Conservation (phyloP, 2,113 vertebrate genomes). For the Pleuronectes platessa region DNA sequence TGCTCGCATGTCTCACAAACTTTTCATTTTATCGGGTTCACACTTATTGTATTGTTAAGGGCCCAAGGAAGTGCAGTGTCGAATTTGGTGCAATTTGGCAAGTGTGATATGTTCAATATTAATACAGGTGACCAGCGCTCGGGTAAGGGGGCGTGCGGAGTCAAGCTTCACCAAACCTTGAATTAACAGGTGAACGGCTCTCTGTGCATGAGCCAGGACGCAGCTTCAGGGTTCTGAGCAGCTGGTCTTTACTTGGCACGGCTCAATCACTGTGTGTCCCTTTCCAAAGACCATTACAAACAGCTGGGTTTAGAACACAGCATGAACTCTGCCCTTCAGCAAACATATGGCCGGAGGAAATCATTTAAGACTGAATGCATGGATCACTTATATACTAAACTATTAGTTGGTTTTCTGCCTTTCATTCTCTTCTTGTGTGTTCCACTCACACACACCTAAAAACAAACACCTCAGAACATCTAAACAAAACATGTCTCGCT, state of each 20-base stretch:
- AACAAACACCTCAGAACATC: not conserved
- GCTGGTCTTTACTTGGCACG: not conserved
- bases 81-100: too few species aligned
- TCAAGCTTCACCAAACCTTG: not conserved
- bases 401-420: conserved; percentile 7
- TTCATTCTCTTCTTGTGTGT: not conserved
- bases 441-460: conserved; percentile 6
- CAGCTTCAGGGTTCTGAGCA: not conserved
- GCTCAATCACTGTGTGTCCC: not conserved
- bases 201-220: not conserved
- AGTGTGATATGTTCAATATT: too few species aligned
- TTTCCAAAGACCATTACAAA: not conserved
- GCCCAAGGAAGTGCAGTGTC: too few species aligned
- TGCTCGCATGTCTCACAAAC: too few species aligned
- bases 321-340: not conserved
- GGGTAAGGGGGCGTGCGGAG: not conserved
- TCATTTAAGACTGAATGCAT: not conserved
- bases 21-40: too few species aligned
- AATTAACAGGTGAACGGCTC: not conserved
- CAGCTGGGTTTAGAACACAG: too few species aligned
- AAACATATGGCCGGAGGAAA: conserved; percentile 30
- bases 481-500: not conserved
- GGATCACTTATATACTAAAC: conserved; percentile 4
- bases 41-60: too few species aligned
- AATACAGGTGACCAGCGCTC: too few species aligned